Evolutionary conservation across 2,797 vertebrate species (phyloP).

Genomic region (Pampus argenteus): DNA sequence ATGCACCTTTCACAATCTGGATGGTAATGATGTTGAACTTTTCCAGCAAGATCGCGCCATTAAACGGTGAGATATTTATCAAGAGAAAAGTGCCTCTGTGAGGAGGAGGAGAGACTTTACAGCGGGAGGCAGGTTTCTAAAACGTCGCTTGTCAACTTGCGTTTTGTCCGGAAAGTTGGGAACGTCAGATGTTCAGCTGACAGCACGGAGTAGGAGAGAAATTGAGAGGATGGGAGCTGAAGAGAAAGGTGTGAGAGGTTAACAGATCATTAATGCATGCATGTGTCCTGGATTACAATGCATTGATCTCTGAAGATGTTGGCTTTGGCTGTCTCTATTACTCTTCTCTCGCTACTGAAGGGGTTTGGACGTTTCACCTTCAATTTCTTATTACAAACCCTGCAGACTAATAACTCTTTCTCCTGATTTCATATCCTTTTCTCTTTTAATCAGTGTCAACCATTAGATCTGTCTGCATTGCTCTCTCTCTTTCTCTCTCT

Average conservation of each 20-base stretch:
- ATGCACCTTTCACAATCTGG: slow-evolving; percentile 60
- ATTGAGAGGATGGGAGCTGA: slow-evolving; percentile 23
- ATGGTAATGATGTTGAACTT: slow-evolving; percentile 66
- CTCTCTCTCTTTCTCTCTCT: neutral
- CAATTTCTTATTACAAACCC: slow-evolving; percentile 24
- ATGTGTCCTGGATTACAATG: slow-evolving; percentile 65
- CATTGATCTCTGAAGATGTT: slow-evolving; percentile 68
- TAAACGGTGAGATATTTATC: slow-evolving; percentile 58
- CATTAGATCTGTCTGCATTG: slow-evolving; percentile 6
- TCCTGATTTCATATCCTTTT: slow-evolving; percentile 5
- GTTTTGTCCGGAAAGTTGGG: neutral
- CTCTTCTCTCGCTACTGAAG: slow-evolving; percentile 32
- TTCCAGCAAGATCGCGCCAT: slow-evolving; percentile 53
- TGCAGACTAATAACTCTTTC: slow-evolving; percentile 29
- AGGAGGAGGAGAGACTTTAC: slow-evolving; percentile 11
- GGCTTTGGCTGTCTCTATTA: slow-evolving; percentile 68
- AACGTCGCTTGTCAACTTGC: neutral
- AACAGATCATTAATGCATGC: slow-evolving; percentile 71
- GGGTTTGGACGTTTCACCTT: slow-evolving; percentile 54
- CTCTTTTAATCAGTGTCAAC: slow-evolving; percentile 13
- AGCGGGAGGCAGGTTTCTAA: slow-evolving; percentile 19
- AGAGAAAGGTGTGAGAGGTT: slow-evolving; percentile 37
- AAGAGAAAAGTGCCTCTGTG: slow-evolving; percentile 13
- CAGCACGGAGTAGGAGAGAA: slow-evolving; percentile 24
- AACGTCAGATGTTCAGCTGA: slow-evolving; percentile 27